These are phyloP conservation scores for Pteropus alecto DNA, from an alignment of 2,113 vertebrate species.

Conservation along the genomic window DNA sequence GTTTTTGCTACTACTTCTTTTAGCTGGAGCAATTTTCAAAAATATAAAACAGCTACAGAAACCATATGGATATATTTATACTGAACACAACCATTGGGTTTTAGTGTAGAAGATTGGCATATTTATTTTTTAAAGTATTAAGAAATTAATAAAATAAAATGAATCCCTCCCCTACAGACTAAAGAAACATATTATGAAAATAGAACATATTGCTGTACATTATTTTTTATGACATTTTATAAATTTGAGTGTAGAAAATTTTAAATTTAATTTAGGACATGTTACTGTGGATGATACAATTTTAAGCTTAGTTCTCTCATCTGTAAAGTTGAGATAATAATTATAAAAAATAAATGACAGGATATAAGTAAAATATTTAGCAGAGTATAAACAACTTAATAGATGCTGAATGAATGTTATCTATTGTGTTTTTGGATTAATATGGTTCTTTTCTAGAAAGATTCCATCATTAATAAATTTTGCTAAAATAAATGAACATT, in stretches of 20 bases:
- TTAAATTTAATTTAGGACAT: background rate
- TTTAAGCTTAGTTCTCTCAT: background rate
- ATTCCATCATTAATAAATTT: background rate
- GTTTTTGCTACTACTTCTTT: background rate
- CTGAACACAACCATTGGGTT: background rate
- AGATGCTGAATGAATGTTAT: background rate
- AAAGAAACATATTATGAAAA: background rate
- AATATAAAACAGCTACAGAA: background rate
- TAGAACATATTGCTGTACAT: background rate
- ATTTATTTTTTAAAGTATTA: background rate
- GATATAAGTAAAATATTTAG: background rate
- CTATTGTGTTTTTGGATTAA: background rate
- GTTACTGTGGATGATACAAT: background rate
- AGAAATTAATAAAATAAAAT: background rate
- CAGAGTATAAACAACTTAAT: background rate
- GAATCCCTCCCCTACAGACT: background rate
- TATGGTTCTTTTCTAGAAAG: background rate
- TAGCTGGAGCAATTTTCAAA: background rate
- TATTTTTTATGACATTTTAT: slow-evolving; percentile 15
- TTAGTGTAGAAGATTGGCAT: accelerated
- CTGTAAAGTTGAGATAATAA: background rate
- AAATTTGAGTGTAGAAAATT: background rate
- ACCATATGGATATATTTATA: background rate
- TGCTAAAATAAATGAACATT: background rate
- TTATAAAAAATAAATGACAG: background rate